Conservation (phyloP, 2,888 invertebrate genomes). For the Lypha dubia region DNA sequence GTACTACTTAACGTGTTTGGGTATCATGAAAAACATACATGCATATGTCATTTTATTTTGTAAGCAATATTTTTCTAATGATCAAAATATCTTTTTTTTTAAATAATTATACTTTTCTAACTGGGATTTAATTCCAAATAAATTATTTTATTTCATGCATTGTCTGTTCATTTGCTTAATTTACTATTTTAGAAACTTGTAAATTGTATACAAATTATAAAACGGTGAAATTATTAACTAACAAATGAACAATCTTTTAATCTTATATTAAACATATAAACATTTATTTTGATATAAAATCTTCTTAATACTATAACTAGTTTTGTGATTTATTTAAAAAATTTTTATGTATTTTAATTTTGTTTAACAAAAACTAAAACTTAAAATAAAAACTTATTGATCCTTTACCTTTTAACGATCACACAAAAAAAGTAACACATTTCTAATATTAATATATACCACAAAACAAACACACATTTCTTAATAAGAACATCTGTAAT, state of each 20-base stretch:
- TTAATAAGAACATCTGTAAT: conserved; percentile 60
- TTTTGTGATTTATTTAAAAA: conserved; percentile 65
- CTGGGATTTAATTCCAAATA: conserved; percentile 48
- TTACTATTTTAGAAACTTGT: conserved; percentile 5
- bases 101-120: conserved; percentile 14
- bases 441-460: conserved; percentile 43
- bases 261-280: conserved; percentile 24
- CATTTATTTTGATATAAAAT: conserved; percentile 35
- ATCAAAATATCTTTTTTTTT: conserved; percentile 8
- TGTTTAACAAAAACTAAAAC: conserved; percentile 53
- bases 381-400: conserved; percentile 31
- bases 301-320: conserved; percentile 36
- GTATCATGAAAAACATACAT: neutral
- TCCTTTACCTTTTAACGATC: conserved; percentile 52
- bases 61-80: conserved; percentile 21
- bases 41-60: conserved; percentile 33
- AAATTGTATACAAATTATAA: neutral
- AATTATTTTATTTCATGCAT: conserved; percentile 24
- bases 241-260: conserved; percentile 9
- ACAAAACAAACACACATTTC: conserved; percentile 43
- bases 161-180: neutral
- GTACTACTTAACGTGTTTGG: neutral
- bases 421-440: conserved; percentile 49
- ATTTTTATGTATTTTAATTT: conserved; percentile 46
- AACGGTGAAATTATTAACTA: neutral